Base-by-base conservation (phyloP, 2,888 invertebrate species). In the Heliconius charithonia region DNA sequence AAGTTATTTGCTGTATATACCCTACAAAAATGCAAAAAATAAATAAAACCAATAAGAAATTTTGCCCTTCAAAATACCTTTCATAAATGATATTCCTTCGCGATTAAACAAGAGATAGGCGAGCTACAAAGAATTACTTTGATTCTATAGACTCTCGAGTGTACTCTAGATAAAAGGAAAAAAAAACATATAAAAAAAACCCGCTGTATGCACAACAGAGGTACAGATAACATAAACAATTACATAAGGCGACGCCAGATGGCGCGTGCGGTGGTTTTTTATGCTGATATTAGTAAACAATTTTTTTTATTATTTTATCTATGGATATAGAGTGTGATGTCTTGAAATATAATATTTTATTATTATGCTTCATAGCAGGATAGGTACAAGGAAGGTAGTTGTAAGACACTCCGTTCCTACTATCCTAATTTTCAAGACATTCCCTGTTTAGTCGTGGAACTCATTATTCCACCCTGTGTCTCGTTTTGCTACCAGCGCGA, bases 261-360 rank as follows among this genome's bases (percentile, higher is more conserved):
- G 94, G 91, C 90, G 89, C 84, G 85, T 80, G 87, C 86, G 86
- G 85, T 87, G 89, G 87, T 91, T 92, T 92, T 92, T 91, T 91
- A 88, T 86, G 85, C 86, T 87, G 89, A 89, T 91, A 90, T 92
- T 92, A 88, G 92, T 94, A 94, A 94, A 93, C 93, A 93, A 81
- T 83, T 86, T 86, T 89, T 87, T 89, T 90, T 89, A 88, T 84
- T 80, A 41, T 69, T 16, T 16, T 63, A 62, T 3, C n/a, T 25
- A 27, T 29, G 25, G 1, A 79, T 77, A 78, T 88, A 93, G 81
- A 90, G 92, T 87, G 76, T 90, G 92, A 19, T 41, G 25, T 41
- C 45, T 74, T 65, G 7, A 3, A 74, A 45, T 74, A 74, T 12
- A 22, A 25, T 10, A 25, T 69, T 66, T 79, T 59, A 79, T 73